Evolutionary conservation across 2,113 vertebrate genomes (phyloP), one percentile per base, ranked within the genome.

Genomic region (Thryonomys swinderianus): DNA sequence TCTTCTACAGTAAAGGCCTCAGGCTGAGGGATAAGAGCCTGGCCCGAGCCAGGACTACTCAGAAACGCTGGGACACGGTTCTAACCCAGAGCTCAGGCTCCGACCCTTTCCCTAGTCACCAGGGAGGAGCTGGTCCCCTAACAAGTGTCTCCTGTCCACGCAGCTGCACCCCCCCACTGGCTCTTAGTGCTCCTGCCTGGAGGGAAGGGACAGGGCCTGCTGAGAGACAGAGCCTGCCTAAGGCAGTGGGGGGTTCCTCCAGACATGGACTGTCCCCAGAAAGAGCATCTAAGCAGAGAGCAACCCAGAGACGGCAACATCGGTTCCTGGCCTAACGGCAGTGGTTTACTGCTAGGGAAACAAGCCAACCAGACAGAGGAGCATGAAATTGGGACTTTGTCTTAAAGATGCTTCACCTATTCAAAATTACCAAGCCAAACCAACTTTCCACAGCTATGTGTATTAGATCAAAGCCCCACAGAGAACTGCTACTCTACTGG

Each of bases 61-160:
- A 5, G 17, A 37, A 27, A 4, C 0, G 11, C 7, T 1, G n/a
- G 21, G 3, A 51, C 11, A 11, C 9, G 76, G 7, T 12, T 64
- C 66, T 42, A 30, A 42, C 17, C 66, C 40, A 34, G 69, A 23
- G 69, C 23, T 3, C 3, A 2, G 17, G 34, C 53, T 66, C 30
- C 30, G 86, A 66, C n/a, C 14, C 21, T 2, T 5, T 34, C 0
- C 5, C 45, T 13, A 3, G 1, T 20, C 21, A 34, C 67, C 53
- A 23, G 32, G 37, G 55, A 73, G 45, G 8, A 14, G 57, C 18
- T 32, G 4, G 34, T 21, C 62, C 34, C 51, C 42, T 42, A 30
- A 59, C 27, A 55, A 4, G 1, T 0, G 2, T 1, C 32, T 79
- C 32, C 42, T 76, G 91, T 64, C 32, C 78, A 40, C 23, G n/a